Evolutionary conservation across 2,797 vertebrate genomes (phyloP).

Genomic region (Ceryle rudis): DNA sequence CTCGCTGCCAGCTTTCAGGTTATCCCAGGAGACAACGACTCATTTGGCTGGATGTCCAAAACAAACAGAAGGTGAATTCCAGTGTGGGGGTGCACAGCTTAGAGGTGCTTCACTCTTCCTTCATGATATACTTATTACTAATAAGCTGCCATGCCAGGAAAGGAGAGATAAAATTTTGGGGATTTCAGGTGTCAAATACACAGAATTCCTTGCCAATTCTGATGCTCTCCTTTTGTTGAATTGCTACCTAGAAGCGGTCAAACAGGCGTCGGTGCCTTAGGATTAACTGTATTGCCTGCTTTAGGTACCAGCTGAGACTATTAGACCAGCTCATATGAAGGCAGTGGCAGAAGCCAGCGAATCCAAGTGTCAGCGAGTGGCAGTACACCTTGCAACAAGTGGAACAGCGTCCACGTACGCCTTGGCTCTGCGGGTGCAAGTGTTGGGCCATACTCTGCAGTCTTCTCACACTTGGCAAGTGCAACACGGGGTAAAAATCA

Average conservation of each 20-base stretch:
- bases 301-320: not conserved
- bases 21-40: not conserved
- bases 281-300: not conserved
- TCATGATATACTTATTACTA: not conserved
- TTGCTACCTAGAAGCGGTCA: not conserved
- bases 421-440: not conserved
- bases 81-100: not conserved
- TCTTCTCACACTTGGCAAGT: not conserved
- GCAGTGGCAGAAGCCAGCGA: not conserved
- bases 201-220: not conserved
- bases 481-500: not conserved
- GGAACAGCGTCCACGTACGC: fast-evolving
- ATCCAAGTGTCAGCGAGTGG: not conserved
- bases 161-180: not conserved
- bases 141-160: not conserved
- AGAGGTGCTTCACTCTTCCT: not conserved
- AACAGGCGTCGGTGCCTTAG: not conserved
- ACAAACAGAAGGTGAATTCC: not conserved
- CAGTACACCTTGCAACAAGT: not conserved
- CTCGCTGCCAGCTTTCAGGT: not conserved
- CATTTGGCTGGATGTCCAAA: not conserved
- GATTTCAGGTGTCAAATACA: not conserved
- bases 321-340: not conserved
- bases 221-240: not conserved
- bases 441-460: fast-evolving